Conservation (phyloP, 2,888 invertebrate species). For the Perizoma flavofasciatum region DNA sequence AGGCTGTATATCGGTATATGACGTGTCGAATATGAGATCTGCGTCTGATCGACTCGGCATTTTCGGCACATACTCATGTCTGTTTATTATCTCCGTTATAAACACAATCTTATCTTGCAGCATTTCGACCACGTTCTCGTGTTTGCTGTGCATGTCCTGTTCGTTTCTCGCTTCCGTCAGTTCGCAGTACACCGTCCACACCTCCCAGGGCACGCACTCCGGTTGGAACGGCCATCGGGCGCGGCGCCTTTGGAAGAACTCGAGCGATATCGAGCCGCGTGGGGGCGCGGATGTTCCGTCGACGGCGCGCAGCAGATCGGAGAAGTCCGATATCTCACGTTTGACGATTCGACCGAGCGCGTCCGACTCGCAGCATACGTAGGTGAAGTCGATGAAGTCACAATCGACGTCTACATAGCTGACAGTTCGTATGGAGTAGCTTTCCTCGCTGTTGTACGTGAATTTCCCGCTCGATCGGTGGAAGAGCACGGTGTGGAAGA, state of each 20-base stretch:
- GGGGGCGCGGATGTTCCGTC: constrained; percentile 85
- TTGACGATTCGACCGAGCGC: constrained; percentile 88
- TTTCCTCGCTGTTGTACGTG: constrained; percentile 96
- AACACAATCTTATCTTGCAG: constrained; percentile 97
- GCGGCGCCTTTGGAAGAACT: constrained; percentile 97
- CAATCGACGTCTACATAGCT: constrained; percentile 99
- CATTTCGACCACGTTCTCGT: constrained; percentile 94
- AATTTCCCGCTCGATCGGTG: constrained; percentile 97
- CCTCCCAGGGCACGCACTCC: constrained; percentile 98
- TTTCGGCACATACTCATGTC: constrained; percentile 97
- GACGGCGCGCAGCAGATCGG: constrained; percentile 89
- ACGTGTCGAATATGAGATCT: constrained; percentile 97
- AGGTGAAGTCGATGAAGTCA: constrained; percentile 98
- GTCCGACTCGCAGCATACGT: constrained; percentile 96
- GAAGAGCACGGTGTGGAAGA: constrained; percentile 96
- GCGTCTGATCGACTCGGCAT: constrained; percentile 97
- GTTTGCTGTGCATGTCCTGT: constrained; percentile 92
- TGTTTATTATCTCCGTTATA: constrained; percentile 97
- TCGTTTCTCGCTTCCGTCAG: constrained; percentile 93
- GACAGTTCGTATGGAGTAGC: constrained; percentile 97
- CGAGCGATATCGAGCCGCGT: constrained; percentile 94
- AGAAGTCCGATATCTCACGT: constrained; percentile 90
- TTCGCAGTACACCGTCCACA: constrained; percentile 97
- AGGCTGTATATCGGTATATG: constrained; percentile 96
- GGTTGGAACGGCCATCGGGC: constrained; percentile 95